These are phyloP conservation scores for Seladonia tumulorum DNA, from an alignment of 2,888 invertebrate genomes.

Conservation along the genomic window DNA sequence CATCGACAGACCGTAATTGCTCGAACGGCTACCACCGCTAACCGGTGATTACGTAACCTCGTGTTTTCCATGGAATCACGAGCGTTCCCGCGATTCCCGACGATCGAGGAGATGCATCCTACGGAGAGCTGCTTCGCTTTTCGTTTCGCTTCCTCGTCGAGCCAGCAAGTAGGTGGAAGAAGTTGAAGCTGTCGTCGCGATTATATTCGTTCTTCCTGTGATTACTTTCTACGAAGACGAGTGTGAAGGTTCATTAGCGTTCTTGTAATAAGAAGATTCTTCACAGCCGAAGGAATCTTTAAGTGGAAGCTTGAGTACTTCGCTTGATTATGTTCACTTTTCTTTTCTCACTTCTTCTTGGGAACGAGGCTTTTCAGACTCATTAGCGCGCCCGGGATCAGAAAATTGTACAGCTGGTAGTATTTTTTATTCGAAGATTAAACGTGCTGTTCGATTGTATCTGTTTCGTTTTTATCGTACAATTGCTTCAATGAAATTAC, in stretches of 20 bases:
- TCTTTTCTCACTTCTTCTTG: background rate
- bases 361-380: background rate
- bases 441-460: no score
- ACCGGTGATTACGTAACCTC: background rate
- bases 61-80: background rate
- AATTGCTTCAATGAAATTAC: no score
- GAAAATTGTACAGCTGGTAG: background rate
- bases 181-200: background rate
- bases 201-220: background rate
- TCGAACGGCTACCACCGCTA: background rate
- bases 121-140: background rate
- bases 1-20: constrained; percentile 4
- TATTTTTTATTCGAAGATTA: background rate
- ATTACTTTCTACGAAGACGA: background rate
- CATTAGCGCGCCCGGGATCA: background rate
- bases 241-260: background rate
- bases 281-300: no score
- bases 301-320: background rate
- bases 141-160: background rate
- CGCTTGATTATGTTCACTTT: background rate
- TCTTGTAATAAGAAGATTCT: background rate
- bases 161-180: background rate
- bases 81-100: background rate
- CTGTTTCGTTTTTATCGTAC: no score
- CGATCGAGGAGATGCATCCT: background rate